phyloP scores from a whole-genome alignment of 2,113 vertebrate species.

The Capricornis sumatraensis region DNA sequence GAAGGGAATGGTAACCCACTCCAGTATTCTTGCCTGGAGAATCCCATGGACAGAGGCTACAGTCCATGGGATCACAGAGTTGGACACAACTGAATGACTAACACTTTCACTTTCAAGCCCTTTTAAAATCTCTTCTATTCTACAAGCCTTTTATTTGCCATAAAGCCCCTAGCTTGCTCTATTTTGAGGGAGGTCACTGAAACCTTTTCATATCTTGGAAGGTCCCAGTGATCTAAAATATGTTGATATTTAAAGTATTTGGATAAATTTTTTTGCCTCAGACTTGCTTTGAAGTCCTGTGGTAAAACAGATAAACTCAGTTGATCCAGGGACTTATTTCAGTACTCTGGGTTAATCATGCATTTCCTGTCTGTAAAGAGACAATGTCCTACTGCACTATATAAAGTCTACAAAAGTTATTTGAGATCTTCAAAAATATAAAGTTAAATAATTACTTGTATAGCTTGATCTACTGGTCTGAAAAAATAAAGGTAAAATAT shows the following conservation, averaged over 20 bases:
- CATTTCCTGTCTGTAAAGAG: neutral
- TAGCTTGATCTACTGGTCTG: neutral
- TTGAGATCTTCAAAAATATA: neutral
- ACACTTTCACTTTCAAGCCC: neutral
- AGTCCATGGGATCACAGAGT: neutral
- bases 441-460: neutral
- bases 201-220: neutral
- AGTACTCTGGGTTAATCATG: neutral
- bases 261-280: neutral
- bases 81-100: neutral
- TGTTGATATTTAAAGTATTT: neutral
- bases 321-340: neutral
- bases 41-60: neutral
- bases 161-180: neutral
- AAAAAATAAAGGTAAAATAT: neutral
- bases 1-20: neutral
- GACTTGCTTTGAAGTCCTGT: neutral
- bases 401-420: neutral
- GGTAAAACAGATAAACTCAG: neutral
- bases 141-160: neutral
- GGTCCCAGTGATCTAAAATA: neutral
- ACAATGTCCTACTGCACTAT: fast-evolving
- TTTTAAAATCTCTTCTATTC: neutral
- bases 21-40: neutral
- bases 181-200: neutral